Conservation (phyloP, 2,888 invertebrate species). For the Scaptomyza parva region DNA sequence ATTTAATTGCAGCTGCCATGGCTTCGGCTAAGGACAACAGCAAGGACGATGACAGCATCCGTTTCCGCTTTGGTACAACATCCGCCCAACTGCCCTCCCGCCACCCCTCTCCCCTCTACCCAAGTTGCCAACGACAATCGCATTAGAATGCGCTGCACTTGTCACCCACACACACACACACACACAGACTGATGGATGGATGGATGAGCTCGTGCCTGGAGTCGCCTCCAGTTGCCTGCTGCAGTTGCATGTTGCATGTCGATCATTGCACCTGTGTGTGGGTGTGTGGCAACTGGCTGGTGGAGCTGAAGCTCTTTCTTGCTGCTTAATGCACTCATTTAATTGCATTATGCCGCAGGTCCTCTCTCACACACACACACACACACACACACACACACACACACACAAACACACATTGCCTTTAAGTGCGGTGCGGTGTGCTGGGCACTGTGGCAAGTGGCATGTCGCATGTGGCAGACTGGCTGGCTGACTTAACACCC, state of each 20-base stretch:
- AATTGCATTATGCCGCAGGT: slow-evolving; percentile 80
- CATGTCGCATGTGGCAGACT: slow-evolving; percentile 15
- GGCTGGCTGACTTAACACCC: slow-evolving; percentile 13
- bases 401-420: too few species aligned
- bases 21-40: slow-evolving; percentile 12
- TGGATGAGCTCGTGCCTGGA: slow-evolving; percentile 48
- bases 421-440: slow-evolving; percentile 34
- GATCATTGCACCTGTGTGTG: slow-evolving; percentile 60
- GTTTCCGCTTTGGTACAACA: slow-evolving; percentile 68
- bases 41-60: slow-evolving; percentile 63
- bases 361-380: too few species aligned
- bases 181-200: slow-evolving; percentile 42
- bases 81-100: slow-evolving; percentile 57
- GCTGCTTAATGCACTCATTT: slow-evolving; percentile 75
- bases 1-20: slow-evolving; percentile 69
- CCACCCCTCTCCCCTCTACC: too few species aligned
- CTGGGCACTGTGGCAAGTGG: slow-evolving; percentile 40
- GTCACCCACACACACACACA: slow-evolving; percentile 17
- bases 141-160: slow-evolving; percentile 70
- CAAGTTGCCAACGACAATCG: slow-evolving; percentile 62
- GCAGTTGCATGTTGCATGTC: slow-evolving; percentile 29
- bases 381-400: too few species aligned
- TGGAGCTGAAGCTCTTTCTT: slow-evolving; percentile 6
- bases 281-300: background rate
- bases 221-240: slow-evolving; percentile 7